Conservation (phyloP, 2,888 invertebrate species). For the Orchestes rusci region DNA sequence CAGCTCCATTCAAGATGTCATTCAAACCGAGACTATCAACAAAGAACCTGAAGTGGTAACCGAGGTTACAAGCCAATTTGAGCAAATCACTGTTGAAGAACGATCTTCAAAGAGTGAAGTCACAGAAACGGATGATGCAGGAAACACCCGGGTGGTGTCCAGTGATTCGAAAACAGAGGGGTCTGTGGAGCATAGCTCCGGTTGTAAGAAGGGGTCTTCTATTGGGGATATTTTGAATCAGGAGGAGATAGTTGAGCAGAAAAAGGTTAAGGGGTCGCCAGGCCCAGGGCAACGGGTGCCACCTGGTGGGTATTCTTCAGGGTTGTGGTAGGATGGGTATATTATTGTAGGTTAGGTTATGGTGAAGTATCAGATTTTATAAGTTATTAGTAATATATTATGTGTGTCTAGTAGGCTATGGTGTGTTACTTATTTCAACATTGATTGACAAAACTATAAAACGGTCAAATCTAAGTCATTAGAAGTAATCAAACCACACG, state of each 20-base stretch:
- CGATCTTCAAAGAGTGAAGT: slow-evolving; percentile 9
- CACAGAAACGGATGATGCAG: slow-evolving; percentile 14
- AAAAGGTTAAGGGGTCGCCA: slow-evolving; percentile 13
- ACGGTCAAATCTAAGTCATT: too few relatives aligned
- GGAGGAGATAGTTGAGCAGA: slow-evolving; percentile 18
- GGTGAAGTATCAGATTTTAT: too few relatives aligned
- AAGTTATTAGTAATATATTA: too few relatives aligned
- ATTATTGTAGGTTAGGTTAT: too few relatives aligned
- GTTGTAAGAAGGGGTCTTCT: slow-evolving; percentile 13
- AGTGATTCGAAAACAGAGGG: slow-evolving; percentile 8
- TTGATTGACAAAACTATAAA: too few relatives aligned
- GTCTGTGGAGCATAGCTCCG: slow-evolving; percentile 8
- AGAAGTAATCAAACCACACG: too few relatives aligned
- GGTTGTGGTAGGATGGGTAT: slow-evolving; percentile 30
- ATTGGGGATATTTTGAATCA: slow-evolving; percentile 25
- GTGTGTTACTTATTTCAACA: too few relatives aligned
- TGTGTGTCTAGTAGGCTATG: too few relatives aligned
- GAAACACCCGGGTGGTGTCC: slow-evolving; percentile 10
- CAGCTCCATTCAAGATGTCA: slow-evolving; percentile 15
- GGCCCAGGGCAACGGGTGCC: slow-evolving; percentile 22
- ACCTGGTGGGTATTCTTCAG: slow-evolving; percentile 30
- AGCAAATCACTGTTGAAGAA: slow-evolving; percentile 11
- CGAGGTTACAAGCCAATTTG: slow-evolving; percentile 13
- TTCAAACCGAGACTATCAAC: slow-evolving; percentile 12
- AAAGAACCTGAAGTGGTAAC: slow-evolving; percentile 8